Base-by-base conservation (phyloP, 2,888 invertebrate genomes). In the Hanleya hanleyi region DNA sequence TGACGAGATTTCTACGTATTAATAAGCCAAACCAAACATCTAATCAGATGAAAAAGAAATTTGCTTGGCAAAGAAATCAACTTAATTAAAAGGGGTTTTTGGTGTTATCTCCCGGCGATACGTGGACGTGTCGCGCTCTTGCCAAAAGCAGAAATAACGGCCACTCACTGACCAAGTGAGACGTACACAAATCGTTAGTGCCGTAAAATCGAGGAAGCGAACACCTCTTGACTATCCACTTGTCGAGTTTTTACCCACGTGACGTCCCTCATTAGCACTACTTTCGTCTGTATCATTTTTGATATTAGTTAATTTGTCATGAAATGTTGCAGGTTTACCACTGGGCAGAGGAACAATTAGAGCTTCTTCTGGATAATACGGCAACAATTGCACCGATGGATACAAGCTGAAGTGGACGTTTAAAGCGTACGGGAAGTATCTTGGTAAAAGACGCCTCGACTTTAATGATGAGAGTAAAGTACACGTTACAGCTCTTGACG, bases 231-330 rank as follows among this genome's bases (percentile, higher is more conserved):
- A 57, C 2, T 2, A 57, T 18, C 57, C 57, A 57, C 57, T 57
- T 29, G 32, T 57, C 29, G 57, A 15, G 22, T 22, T 18, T 57
- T 26, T 26, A 4, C 4, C 12, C 57, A 57, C 57, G 57, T 57
- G 22, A 57, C 57, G 1, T 22, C 22, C 22, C 57, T 57, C 57
- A 57, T 57, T 57, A 57, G 57, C 32, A 22, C 22, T 57, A 57
- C 57, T 26, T 29, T 32, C 29, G 57, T 22, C 57, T 22, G 29
- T 57, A 57, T 57, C 57, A 57, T 57, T 57, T 57, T 57, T 57
- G 57, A 57, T 57, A 57, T 57, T 57, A 57, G 57, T 57, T 57
- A 57, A 57, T 57, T 57, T 57, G 57, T 57, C 57, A 29, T 29
- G 57, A 57, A 57, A 57, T 57, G 29, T 32, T 22, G 12, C 26